A percentile compares a stretch with the other conserved stretches of the same genome.
These are phyloP conservation scores for Cerceris rybyensis DNA, from an alignment of 2,888 invertebrate species.

Conservation along the genomic window DNA sequence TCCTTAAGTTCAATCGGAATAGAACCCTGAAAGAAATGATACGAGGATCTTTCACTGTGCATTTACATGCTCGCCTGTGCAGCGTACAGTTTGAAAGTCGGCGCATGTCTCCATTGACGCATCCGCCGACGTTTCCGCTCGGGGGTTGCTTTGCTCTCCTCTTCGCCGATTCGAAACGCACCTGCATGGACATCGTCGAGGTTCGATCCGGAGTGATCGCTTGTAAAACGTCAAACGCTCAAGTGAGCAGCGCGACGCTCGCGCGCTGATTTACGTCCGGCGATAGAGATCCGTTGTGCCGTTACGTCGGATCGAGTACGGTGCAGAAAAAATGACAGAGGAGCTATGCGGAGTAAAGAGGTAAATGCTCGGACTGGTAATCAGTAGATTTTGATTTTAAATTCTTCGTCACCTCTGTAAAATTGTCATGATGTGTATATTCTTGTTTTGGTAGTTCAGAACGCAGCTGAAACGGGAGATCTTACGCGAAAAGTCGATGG, in stretches of 20 bases:
- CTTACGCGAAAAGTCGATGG: no score
- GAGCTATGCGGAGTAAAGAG: no score
- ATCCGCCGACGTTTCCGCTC: constrained; percentile 47
- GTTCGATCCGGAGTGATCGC: constrained; percentile 25
- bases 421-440: no score
- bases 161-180: constrained; percentile 19
- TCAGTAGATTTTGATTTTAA: no score
- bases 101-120: constrained; percentile 36
- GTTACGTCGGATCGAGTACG: not conserved
- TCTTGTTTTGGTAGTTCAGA: no score
- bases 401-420: no score
- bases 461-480: no score
- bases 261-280: constrained; percentile 28
- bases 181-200: constrained; percentile 16
- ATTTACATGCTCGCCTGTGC: constrained; percentile 33
- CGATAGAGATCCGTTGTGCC: constrained; percentile 22
- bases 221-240: constrained; percentile 36
- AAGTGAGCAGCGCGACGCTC: constrained; percentile 15
- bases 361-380: no score
- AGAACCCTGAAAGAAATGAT: no score
- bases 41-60: constrained; percentile 21
- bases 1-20: no score
- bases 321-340: no score
- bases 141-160: constrained; percentile 17
- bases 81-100: constrained; percentile 43